Conservation (phyloP, 2,797 vertebrate genomes). For the Typhlichthys eigenmanni region DNA sequence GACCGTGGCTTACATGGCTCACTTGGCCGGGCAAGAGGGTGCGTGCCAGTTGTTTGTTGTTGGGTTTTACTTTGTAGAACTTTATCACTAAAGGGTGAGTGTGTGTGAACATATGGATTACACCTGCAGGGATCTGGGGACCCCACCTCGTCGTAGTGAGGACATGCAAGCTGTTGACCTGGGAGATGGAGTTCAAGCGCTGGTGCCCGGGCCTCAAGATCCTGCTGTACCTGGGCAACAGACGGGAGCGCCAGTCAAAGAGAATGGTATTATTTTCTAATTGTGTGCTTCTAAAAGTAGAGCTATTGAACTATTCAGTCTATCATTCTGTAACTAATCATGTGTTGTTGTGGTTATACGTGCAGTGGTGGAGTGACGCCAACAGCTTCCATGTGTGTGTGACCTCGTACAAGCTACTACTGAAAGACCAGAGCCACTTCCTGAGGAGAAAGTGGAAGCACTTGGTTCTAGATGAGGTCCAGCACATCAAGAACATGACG, state of each 20-base stretch:
- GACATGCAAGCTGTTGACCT: conserved; percentile 90
- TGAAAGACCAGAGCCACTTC: conserved; percentile 88
- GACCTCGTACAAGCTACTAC: conserved; percentile 91
- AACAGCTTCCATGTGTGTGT: conserved; percentile 91
- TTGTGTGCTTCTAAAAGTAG: background rate
- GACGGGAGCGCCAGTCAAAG: conserved; percentile 85
- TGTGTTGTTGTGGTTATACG: conserved; percentile 9
- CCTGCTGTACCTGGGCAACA: conserved; percentile 90
- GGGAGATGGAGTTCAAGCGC: conserved; percentile 97
- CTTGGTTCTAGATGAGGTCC: conserved; percentile 89
- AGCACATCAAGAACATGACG: conserved; percentile 88
- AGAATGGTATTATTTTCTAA: conserved; percentile 82
- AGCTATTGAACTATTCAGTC: background rate
- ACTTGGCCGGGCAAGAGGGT: conserved; percentile 90
- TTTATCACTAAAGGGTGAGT: background rate
- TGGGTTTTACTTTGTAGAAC: background rate
- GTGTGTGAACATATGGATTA: background rate
- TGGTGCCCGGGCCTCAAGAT: conserved; percentile 97
- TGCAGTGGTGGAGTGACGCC: conserved; percentile 85
- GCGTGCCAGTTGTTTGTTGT: background rate
- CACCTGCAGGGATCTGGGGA: conserved; percentile 90
- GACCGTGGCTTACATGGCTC: conserved; percentile 90
- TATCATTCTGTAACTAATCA: background rate
- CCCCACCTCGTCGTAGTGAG: conserved; percentile 95
- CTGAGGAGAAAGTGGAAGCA: conserved; percentile 86